Evolutionary conservation across 37 sponge, comb jelly and placozoan genomes (phyloP).

Genomic region (Beroe forskalii): DNA sequence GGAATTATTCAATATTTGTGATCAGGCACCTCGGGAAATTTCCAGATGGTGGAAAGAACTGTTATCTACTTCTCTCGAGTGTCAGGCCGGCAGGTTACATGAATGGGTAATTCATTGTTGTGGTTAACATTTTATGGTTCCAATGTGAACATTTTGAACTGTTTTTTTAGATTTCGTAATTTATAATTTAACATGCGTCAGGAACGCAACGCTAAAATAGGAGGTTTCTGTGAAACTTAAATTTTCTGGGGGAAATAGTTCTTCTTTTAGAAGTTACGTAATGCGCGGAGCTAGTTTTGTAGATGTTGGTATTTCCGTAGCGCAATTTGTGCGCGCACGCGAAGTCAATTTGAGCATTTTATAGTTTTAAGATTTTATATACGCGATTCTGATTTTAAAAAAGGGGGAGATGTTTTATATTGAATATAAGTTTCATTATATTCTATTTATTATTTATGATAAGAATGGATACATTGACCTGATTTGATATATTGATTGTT

Average conservation of each 20-base stretch:
- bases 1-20: neutral
- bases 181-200: neutral
- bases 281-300: no score
- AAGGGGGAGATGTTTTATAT: neutral
- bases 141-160: neutral
- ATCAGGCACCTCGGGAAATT: neutral
- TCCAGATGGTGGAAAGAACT: neutral
- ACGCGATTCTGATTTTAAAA: no score
- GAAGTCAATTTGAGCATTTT: no score
- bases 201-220: neutral
- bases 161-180: neutral
- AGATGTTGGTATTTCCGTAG: no score
- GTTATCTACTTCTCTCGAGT: neutral
- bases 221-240: neutral
- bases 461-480: neutral
- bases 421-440: neutral
- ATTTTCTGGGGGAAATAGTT: no score
- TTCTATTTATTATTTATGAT: neutral
- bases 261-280: no score
- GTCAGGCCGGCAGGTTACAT: neutral
- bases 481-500: neutral
- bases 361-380: no score
- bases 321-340: no score
- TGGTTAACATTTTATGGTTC: neutral
- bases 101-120: neutral